phyloP scores from a whole-genome alignment of 1,140 invertebrate species.

The Pogonomyrmex californicus region DNA sequence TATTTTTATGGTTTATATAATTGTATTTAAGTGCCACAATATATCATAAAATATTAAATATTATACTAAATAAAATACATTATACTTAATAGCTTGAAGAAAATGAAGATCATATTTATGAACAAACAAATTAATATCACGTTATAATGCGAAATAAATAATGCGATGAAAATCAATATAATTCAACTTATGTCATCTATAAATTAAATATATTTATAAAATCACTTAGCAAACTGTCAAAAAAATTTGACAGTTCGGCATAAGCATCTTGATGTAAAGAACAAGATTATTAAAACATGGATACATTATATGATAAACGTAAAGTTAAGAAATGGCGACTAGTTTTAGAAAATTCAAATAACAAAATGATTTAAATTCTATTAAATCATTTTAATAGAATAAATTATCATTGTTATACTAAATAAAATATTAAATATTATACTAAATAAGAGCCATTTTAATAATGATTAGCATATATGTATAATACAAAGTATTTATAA shows the following conservation, averaged over 20 bases:
- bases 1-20: constrained; percentile 38
- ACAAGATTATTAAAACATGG: background rate
- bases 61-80: background rate
- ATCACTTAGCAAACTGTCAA: too few species aligned
- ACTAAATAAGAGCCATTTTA: background rate
- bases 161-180: background rate
- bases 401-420: background rate
- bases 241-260: background rate
- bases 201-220: background rate
- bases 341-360: background rate
- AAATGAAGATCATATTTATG: constrained; percentile 78
- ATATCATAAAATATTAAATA: background rate
- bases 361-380: background rate
- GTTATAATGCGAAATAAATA: background rate
- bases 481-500: too few species aligned
- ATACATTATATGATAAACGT: background rate
- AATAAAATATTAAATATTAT: too few species aligned
- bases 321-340: background rate
- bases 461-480: background rate
- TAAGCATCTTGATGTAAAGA: background rate
- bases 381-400: too few species aligned
- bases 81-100: constrained; percentile 64
- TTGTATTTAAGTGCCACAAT: background rate
- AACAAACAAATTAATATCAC: background rate
- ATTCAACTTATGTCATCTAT: background rate